Percentiles rank a stretch among this genome's conserved stretches.
These are phyloP conservation scores for Adrianichthys oophorus DNA, from an alignment of 2,797 vertebrate species.

Conservation along the genomic window DNA sequence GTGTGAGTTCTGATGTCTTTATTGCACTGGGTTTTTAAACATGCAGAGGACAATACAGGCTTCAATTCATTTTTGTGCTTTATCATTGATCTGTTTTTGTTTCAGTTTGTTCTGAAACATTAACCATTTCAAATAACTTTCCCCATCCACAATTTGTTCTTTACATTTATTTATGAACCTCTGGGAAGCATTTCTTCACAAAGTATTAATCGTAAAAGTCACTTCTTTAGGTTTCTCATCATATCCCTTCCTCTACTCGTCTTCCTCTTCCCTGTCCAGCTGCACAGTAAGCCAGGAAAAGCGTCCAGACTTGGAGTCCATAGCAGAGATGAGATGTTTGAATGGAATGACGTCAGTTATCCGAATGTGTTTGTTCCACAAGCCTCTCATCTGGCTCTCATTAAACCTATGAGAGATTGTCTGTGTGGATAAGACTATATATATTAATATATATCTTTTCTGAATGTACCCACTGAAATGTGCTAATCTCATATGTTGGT, in stretches of 20 bases:
- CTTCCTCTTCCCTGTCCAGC: slow-evolving; percentile 57
- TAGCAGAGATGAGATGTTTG: slow-evolving; percentile 74
- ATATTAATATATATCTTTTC: slow-evolving; percentile 20
- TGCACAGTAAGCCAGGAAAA: slow-evolving; percentile 69
- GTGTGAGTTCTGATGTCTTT: slow-evolving; percentile 8
- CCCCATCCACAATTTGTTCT: slow-evolving; percentile 16
- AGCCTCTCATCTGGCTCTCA: slow-evolving; percentile 73
- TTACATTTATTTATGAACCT: slow-evolving; percentile 2
- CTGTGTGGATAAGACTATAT: slow-evolving; percentile 27
- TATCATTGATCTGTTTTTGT: slow-evolving; percentile 1
- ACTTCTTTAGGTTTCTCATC: slow-evolving; percentile 6
- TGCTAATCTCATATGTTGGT: no score
- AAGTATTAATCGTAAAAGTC: not conserved
- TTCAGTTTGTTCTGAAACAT: slow-evolving; percentile 9
- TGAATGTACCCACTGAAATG: no score
- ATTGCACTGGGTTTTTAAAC: not conserved
- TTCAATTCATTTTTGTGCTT: not conserved
- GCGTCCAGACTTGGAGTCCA: slow-evolving; percentile 73
- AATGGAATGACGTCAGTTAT: slow-evolving; percentile 74
- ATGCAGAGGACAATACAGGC: not conserved
- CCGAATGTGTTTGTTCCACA: slow-evolving; percentile 50
- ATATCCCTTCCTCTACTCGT: not conserved
- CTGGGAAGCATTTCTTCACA: slow-evolving; percentile 26
- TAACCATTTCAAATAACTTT: slow-evolving; percentile 22
- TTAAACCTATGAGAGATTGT: slow-evolving; percentile 47